Conservation (phyloP, 2,113 vertebrate species). For the Silurus glanis region DNA sequence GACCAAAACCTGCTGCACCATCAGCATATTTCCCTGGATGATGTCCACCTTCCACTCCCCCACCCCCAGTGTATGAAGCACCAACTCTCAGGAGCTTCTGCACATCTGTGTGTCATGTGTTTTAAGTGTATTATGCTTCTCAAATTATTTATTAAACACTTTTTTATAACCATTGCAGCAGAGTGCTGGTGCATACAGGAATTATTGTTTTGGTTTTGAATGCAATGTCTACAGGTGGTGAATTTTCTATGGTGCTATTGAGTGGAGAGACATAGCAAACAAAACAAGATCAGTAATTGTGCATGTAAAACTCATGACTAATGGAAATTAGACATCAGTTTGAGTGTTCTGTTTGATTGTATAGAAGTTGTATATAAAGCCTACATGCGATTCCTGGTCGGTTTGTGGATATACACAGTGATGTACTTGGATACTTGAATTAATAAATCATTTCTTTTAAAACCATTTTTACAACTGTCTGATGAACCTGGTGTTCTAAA, state of each 20-base stretch:
- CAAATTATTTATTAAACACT: conserved; percentile 53
- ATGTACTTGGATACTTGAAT: conserved; percentile 16
- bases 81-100: background rate
- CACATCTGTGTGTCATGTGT: background rate
- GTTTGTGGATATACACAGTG: conserved; percentile 7
- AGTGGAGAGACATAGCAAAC: background rate
- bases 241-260: conserved; percentile 10
- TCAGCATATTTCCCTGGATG: conserved; percentile 87
- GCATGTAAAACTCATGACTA: background rate
- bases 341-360: background rate
- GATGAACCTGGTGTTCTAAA: background rate
- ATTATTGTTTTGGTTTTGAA: background rate
- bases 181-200: conserved; percentile 12
- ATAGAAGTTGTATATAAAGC: conserved; percentile 35
- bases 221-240: background rate
- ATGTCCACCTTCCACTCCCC: accelerated
- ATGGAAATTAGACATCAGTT: background rate
- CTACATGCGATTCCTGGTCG: background rate
- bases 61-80: no score
- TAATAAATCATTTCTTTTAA: conserved; percentile 19
- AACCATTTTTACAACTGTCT: background rate
- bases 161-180: conserved; percentile 34
- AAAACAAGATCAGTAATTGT: background rate
- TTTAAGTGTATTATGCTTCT: conserved; percentile 26
- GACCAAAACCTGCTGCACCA: conserved; percentile 57